These are phyloP conservation scores for Drosophila macrothrix DNA, from an alignment of 2,888 invertebrate species.

Conservation along the genomic window DNA sequence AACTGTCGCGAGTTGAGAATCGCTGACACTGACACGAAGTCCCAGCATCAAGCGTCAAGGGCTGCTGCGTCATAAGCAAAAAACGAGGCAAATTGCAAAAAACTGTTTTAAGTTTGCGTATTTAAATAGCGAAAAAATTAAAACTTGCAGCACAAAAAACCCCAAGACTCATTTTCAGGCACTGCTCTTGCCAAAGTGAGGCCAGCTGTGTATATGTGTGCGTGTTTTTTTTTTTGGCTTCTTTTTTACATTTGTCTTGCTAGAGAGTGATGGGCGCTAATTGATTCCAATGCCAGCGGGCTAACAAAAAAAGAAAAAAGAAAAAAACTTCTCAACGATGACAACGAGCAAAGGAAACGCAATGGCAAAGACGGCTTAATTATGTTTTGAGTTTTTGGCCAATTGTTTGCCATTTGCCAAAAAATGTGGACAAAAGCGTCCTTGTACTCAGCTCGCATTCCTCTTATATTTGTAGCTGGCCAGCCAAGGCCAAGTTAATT, in stretches of 20 bases:
- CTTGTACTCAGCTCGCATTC: conserved; percentile 10
- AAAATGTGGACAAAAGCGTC: conserved; percentile 11
- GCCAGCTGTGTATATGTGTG: conserved; percentile 6
- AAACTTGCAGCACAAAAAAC: not conserved
- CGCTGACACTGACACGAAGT: conserved; percentile 46
- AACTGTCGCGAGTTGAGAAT: conserved; percentile 51
- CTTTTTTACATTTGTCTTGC: conserved; percentile 17
- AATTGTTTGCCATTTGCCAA: conserved; percentile 64
- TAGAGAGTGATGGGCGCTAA: conserved; percentile 60
- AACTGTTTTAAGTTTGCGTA: conserved; percentile 33
- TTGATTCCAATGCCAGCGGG: conserved; percentile 66
- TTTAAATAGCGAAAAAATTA: conserved; percentile 12
- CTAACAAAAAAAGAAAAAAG: conserved; percentile 3
- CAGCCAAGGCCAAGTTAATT: conserved; percentile 66
- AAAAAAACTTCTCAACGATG: conserved; percentile 13
- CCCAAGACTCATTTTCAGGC: not conserved
- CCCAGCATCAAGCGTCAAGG: conserved; percentile 6
- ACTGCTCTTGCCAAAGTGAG: conserved; percentile 26
- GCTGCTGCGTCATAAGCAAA: conserved; percentile 8
- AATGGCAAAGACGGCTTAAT: conserved; percentile 55
- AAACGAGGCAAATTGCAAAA: not conserved
- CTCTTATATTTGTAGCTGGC: conserved; percentile 15
- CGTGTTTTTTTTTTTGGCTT: not conserved
- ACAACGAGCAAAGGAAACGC: conserved; percentile 1
- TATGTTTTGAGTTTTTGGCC: conserved; percentile 67